Conservation (phyloP, 2,888 invertebrate genomes). For the Meghimatium bilineatum region DNA sequence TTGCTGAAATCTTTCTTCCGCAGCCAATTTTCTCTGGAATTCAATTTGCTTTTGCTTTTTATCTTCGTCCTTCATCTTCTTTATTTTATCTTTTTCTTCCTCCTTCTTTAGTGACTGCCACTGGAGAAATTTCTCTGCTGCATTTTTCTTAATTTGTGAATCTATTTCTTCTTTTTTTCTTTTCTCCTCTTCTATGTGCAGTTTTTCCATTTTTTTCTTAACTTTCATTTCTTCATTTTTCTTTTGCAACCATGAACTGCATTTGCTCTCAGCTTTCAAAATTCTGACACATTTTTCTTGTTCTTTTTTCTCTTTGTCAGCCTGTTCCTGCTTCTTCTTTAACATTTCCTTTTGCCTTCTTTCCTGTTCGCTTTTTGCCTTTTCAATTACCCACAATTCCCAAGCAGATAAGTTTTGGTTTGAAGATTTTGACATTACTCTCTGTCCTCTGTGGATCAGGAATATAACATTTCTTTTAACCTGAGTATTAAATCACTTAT, state of each 20-base stretch:
- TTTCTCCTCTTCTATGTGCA: constrained; percentile 48
- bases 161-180: constrained; percentile 53
- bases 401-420: constrained; percentile 65
- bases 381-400: constrained; percentile 73
- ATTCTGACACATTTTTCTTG: constrained; percentile 61
- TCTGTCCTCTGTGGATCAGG: not conserved
- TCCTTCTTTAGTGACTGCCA: constrained; percentile 58
- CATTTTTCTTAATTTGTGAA: constrained; percentile 51
- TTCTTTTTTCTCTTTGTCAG: constrained; percentile 58
- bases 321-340: constrained; percentile 59
- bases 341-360: constrained; percentile 55
- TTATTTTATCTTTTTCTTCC: constrained; percentile 62
- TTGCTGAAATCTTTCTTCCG: constrained; percentile 65
- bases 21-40: constrained; percentile 58
- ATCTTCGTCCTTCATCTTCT: constrained; percentile 60
- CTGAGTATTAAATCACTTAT: not conserved
- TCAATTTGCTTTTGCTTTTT: constrained; percentile 57
- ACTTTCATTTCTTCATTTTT: constrained; percentile 59
- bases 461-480: not conserved
- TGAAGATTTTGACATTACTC: constrained; percentile 55
- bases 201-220: constrained; percentile 54
- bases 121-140: constrained; percentile 55
- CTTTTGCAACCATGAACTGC: constrained; percentile 65
- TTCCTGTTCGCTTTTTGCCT: constrained; percentile 67
- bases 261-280: constrained; percentile 60